Conservation (phyloP, 1,140 invertebrate genomes). For the Homarus americanus region DNA sequence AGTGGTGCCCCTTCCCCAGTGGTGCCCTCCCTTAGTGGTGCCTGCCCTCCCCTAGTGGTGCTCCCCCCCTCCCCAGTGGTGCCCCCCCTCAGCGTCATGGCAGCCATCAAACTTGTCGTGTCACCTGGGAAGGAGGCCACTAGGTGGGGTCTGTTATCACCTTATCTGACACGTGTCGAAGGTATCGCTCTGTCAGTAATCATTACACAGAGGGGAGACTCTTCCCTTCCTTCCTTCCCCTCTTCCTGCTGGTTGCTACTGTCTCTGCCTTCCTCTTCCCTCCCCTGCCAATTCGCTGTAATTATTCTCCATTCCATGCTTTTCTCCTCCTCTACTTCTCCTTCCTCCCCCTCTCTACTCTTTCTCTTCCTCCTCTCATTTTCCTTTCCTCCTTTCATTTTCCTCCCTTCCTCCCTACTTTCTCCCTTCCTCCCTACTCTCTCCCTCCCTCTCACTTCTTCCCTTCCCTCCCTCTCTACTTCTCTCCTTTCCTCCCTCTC, state of each 20-base stretch:
- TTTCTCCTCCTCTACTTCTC: no score
- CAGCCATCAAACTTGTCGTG: slow-evolving; percentile 17
- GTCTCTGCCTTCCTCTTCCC: no score
- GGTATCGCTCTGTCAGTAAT: slow-evolving; percentile 47
- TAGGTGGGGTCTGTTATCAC: slow-evolving; percentile 20
- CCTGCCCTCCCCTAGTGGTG: neutral
- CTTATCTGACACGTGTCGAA: slow-evolving; percentile 56
- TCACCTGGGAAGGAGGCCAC: slow-evolving; percentile 29
- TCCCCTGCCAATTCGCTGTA: no score
- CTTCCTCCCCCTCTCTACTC: no score
- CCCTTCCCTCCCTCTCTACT: neutral
- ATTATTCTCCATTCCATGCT: no score
- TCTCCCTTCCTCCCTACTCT: no score
- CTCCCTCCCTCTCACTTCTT: neutral
- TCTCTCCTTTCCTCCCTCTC: neutral
- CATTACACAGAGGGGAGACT: slow-evolving; percentile 23
- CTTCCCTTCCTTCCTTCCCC: no score
- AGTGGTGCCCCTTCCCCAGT: neutral
- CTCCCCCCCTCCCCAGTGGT: neutral
- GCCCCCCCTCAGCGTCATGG: neutral
- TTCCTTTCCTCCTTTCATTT: no score
- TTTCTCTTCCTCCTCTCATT: no score
- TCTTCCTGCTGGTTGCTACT: no score
- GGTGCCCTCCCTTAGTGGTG: neutral
- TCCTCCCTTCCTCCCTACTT: no score